Percentiles rank a stretch among this genome's conserved stretches.
phyloP scores from a whole-genome alignment of 2,113 vertebrate genomes.

The Hypomesus transpacificus region DNA sequence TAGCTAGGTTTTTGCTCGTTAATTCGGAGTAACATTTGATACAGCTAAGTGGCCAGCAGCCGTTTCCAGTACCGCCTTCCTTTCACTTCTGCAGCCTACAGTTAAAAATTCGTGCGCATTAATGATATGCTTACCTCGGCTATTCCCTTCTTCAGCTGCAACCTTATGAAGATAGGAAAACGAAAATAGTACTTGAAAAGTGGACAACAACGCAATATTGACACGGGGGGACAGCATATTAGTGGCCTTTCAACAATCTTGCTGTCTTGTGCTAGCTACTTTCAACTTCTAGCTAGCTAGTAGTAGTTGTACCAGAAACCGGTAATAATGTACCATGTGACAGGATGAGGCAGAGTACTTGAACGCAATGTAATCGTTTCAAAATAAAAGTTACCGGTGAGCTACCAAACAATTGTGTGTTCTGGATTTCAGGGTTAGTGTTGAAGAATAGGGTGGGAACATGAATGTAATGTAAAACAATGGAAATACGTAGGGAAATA shows the following conservation, averaged over 20 bases:
- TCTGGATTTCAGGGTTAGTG: too few relatives aligned
- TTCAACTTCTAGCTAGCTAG: too few relatives aligned
- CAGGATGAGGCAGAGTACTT: not conserved
- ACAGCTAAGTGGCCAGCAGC: not conserved
- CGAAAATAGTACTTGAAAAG: constrained; percentile 49
- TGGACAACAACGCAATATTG: constrained; percentile 43
- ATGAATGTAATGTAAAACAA: too few relatives aligned
- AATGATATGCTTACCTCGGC: constrained; percentile 58
- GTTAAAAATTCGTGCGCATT: not conserved
- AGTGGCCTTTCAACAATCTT: not conserved
- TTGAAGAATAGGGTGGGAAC: too few relatives aligned
- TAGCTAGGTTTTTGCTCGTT: too few relatives aligned
- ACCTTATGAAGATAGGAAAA: constrained; percentile 46
- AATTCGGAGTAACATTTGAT: too few relatives aligned
- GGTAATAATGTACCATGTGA: not conserved
- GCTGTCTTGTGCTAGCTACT: not conserved
- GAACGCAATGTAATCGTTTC: not conserved
- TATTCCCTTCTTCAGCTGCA: constrained; percentile 40
- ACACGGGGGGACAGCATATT: constrained; percentile 56
- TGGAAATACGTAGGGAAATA: too few relatives aligned
- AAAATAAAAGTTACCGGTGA: not conserved
- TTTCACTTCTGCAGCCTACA: not conserved
- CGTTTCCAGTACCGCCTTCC: not conserved
- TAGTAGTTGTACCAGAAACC: not conserved
- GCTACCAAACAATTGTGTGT: not conserved